phyloP scores from a whole-genome alignment of 2,113 vertebrate genomes.

The Platysteira castanea region DNA sequence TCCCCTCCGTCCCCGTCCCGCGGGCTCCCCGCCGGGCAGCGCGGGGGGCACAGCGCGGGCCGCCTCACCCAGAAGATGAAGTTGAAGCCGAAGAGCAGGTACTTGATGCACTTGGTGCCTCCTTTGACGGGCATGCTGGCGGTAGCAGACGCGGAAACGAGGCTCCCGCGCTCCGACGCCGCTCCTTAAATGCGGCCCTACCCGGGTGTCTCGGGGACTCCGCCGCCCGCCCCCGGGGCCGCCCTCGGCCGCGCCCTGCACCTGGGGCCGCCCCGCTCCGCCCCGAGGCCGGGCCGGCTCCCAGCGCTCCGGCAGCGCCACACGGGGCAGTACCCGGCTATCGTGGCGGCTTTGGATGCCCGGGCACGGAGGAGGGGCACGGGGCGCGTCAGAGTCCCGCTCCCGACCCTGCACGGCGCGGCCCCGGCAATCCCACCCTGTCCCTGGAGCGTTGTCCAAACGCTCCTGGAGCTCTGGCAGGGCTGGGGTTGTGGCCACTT shows the following conservation, averaged over 20 bases:
- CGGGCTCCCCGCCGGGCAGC: not conserved
- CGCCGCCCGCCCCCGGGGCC: not conserved
- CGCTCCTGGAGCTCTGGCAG: not conserved
- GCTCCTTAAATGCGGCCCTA: not conserved
- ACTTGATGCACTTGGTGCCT: slow-evolving; percentile 92
- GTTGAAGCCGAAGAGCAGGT: slow-evolving; percentile 92
- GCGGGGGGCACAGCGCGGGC: too few species aligned
- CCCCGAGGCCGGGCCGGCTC: not conserved
- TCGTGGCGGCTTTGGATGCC: fast-evolving
- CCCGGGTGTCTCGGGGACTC: not conserved
- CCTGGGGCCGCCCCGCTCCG: not conserved
- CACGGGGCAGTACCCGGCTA: fast-evolving
- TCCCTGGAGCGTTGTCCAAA: not conserved
- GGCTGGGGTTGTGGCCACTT: not conserved
- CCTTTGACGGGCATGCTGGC: slow-evolving; percentile 80
- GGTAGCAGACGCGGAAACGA: fast-evolving
- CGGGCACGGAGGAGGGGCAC: too few species aligned
- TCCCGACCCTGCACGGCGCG: not conserved
- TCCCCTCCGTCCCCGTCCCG: not conserved
- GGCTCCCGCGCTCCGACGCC: fast-evolving
- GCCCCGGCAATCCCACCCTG: not conserved
- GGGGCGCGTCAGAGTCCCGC: fast-evolving
- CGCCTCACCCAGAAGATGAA: slow-evolving; percentile 93
- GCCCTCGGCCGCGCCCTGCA: not conserved
- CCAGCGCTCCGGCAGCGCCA: not conserved